Percentiles rank a stretch among this genome's conserved stretches.
Conservation (phyloP, 2,888 invertebrate species). For the Anthoptus insignis region DNA sequence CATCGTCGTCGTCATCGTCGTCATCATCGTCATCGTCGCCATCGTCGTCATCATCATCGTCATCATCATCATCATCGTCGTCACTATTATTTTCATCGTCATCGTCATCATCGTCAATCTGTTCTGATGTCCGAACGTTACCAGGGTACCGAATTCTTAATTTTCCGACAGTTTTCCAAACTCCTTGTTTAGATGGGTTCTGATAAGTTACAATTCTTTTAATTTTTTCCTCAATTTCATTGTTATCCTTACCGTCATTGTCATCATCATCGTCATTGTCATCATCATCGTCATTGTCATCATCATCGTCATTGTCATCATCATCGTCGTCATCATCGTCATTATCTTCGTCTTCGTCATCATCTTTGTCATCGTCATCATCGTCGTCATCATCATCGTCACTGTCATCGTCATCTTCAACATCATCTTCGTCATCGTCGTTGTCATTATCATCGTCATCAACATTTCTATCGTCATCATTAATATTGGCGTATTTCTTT, state of each 20-base stretch:
- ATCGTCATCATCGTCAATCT: slow-evolving; percentile 75
- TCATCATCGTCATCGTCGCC: slow-evolving; percentile 82
- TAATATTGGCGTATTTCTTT: slow-evolving; percentile 55
- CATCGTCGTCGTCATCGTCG: slow-evolving; percentile 74
- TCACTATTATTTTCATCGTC: slow-evolving; percentile 64
- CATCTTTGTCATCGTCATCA: slow-evolving; percentile 81
- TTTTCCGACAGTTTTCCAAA: slow-evolving; percentile 59
- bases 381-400: slow-evolving; percentile 76
- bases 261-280: slow-evolving; percentile 71
- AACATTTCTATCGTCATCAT: slow-evolving; percentile 65
- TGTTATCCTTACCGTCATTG: slow-evolving; percentile 60
- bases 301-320: slow-evolving; percentile 72
- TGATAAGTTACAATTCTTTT: slow-evolving; percentile 54
- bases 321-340: slow-evolving; percentile 81
- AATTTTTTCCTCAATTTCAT: slow-evolving; percentile 54
- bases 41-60: slow-evolving; percentile 61
- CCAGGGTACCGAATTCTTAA: slow-evolving; percentile 59
- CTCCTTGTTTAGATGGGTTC: slow-evolving; percentile 53
- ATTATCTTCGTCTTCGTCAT: slow-evolving; percentile 59
- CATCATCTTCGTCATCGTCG: slow-evolving; percentile 63
- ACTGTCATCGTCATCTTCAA: slow-evolving; percentile 65
- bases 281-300: slow-evolving; percentile 79
- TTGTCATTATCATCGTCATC: slow-evolving; percentile 71
- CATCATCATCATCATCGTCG: slow-evolving; percentile 64
- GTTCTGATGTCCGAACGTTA: slow-evolving; percentile 69